Conservation (phyloP, 1,140 invertebrate genomes). For the Camponotus pennsylvanicus region DNA sequence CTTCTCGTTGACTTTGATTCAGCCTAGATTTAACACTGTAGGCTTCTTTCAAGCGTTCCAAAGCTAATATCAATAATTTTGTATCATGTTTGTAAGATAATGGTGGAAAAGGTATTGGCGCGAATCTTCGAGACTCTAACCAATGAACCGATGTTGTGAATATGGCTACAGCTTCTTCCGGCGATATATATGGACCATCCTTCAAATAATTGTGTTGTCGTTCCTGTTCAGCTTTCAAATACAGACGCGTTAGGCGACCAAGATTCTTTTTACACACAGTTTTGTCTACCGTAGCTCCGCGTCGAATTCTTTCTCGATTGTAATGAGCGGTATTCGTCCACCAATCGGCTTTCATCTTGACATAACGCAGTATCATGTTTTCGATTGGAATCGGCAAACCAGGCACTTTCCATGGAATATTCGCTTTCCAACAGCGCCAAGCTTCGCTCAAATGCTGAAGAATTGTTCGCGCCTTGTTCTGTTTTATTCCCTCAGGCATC, state of each 20-base stretch:
- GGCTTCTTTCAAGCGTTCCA: conserved; percentile 99
- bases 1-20: conserved; percentile 99
- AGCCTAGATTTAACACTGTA: conserved; percentile 99
- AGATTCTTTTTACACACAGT: conserved; percentile 99
- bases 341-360: conserved; percentile 99
- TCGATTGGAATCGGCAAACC: conserved; percentile 99
- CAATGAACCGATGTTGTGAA: conserved; percentile 99
- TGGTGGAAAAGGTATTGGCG: conserved; percentile 99
- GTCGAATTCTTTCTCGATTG: conserved; percentile 97
- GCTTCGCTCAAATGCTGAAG: conserved; percentile 99
- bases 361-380: conserved; percentile 99
- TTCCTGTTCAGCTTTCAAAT: conserved; percentile 99
- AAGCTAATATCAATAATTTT: conserved; percentile 97
- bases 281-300: conserved; percentile 98
- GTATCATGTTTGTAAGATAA: conserved; percentile 99
- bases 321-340: conserved; percentile 99
- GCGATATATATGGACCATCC: conserved; percentile 99
- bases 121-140: conserved; percentile 99
- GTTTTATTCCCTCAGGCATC: conserved; percentile 99
- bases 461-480: conserved; percentile 99
- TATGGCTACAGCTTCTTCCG: conserved; percentile 99
- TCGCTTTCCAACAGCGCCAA: conserved; percentile 99
- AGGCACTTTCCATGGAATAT: conserved; percentile 99
- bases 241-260: conserved; percentile 97
- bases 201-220: conserved; percentile 99